A percentile compares a stretch with the other conserved stretches of the same genome.
Evolutionary conservation across 2,113 vertebrate genomes (phyloP).

Genomic region (Melanerpes formicivorus): DNA sequence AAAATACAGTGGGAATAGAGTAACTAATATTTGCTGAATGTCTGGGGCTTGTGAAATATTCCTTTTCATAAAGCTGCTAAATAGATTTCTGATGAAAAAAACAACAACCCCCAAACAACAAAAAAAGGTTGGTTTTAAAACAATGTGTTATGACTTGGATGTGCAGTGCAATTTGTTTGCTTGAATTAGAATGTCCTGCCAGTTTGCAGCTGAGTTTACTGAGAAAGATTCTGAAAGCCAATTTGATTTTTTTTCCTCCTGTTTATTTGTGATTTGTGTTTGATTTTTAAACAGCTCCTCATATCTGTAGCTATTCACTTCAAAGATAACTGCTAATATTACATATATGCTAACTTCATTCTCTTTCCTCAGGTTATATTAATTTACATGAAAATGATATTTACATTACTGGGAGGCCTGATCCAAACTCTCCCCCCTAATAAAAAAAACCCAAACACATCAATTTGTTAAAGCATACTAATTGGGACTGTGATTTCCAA

Average conservation of each 20-base stretch:
- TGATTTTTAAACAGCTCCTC: not conserved
- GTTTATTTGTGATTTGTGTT: slow-evolving; percentile 33
- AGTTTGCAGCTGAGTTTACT: not conserved
- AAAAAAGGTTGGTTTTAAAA: slow-evolving; percentile 26
- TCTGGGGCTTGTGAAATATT: slow-evolving; percentile 36
- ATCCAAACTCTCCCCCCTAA: not conserved
- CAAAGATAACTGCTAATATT: not conserved
- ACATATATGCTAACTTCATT: not conserved
- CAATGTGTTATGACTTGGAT: slow-evolving; percentile 44
- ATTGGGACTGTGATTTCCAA: not conserved
- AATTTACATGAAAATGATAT: not conserved
- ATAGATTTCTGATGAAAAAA: slow-evolving; percentile 1
- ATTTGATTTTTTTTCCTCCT: slow-evolving; percentile 1
- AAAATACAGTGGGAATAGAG: not conserved
- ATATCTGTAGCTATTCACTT: not conserved
- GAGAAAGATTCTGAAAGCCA: slow-evolving; percentile 20
- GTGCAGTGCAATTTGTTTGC: slow-evolving; percentile 24
- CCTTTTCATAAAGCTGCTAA: slow-evolving; percentile 18
- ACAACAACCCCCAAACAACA: too few species aligned
- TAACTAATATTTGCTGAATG: slow-evolving; percentile 22
- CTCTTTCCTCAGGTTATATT: not conserved
- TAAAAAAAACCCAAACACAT: not conserved
- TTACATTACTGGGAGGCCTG: not conserved
- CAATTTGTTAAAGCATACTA: not conserved
- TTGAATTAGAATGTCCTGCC: not conserved